Evolutionary conservation across 1,140 invertebrate species (phyloP).

Genomic region (Drosophila yakuba): DNA sequence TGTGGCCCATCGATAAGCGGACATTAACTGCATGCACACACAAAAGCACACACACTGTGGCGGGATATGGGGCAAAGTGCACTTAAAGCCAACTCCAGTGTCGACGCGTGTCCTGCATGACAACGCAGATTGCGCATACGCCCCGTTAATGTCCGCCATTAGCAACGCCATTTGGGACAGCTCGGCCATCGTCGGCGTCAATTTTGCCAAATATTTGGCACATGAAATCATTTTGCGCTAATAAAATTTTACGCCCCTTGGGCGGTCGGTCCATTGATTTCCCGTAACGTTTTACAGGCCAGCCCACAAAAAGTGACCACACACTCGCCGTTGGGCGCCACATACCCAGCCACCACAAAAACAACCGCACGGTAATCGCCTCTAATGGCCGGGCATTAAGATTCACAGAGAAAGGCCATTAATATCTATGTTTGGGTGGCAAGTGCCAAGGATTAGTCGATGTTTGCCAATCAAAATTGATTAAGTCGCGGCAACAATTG

Average conservation of each 20-base stretch:
- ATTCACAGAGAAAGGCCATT: conserved; percentile 42
- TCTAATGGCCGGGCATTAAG: conserved; percentile 33
- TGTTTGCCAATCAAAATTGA: conserved; percentile 34
- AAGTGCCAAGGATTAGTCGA: conserved; percentile 23
- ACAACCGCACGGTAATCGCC: conserved; percentile 42
- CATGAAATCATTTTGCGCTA: conserved; percentile 82
- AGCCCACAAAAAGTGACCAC: conserved; percentile 59
- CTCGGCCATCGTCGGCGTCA: conserved; percentile 39
- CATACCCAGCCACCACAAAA: neutral
- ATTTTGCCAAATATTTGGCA: conserved; percentile 81
- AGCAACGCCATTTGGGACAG: conserved; percentile 68
- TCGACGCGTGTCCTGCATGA: conserved; percentile 61
- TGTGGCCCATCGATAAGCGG: conserved; percentile 63
- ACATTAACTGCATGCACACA: conserved; percentile 59
- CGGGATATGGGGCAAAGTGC: conserved; percentile 62
- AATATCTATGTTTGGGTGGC: conserved; percentile 33
- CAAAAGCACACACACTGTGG: conserved; percentile 13
- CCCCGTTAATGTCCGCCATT: conserved; percentile 75
- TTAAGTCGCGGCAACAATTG: conserved; percentile 43
- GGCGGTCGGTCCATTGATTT: conserved; percentile 67
- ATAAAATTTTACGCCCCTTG: conserved; percentile 68
- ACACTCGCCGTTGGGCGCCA: conserved; percentile 9
- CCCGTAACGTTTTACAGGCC: conserved; percentile 56
- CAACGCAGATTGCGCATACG: conserved; percentile 71
- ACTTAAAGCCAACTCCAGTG: conserved; percentile 64